These are phyloP conservation scores for Zosterops pallidus DNA, from an alignment of 2,113 vertebrate species.

Conservation along the genomic window DNA sequence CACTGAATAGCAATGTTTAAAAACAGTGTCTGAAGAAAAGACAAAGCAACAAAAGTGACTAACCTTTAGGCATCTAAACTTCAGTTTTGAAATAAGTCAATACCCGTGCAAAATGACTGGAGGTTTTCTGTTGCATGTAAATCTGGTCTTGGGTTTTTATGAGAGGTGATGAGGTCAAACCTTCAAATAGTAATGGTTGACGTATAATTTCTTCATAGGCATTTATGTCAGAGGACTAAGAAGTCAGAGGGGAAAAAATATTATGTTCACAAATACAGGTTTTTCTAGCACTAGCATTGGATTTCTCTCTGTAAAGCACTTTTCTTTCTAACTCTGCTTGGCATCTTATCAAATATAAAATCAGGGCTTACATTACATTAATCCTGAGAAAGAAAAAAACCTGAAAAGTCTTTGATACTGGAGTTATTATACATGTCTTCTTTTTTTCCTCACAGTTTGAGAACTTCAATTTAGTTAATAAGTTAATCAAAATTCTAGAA, in stretches of 20 bases:
- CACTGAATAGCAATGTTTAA: background rate
- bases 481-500: background rate
- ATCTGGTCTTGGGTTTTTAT: background rate
- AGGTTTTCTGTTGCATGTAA: background rate
- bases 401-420: background rate
- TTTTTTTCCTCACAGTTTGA: background rate
- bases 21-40: background rate
- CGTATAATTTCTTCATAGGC: background rate
- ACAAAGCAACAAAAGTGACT: background rate
- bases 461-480: background rate
- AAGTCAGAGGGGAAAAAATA: background rate
- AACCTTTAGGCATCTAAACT: background rate
- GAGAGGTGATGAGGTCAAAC: background rate
- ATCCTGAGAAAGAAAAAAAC: background rate
- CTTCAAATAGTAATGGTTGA: background rate
- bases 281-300: background rate
- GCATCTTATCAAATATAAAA: background rate
- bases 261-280: background rate
- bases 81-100: background rate
- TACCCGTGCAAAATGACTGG: background rate
- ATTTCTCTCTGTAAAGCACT: background rate
- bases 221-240: background rate
- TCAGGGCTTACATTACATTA: background rate
- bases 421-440: background rate
- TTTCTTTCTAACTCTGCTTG: background rate